phyloP scores from a whole-genome alignment of 2,797 vertebrate genomes.

The Pseudochromis fuscus region DNA sequence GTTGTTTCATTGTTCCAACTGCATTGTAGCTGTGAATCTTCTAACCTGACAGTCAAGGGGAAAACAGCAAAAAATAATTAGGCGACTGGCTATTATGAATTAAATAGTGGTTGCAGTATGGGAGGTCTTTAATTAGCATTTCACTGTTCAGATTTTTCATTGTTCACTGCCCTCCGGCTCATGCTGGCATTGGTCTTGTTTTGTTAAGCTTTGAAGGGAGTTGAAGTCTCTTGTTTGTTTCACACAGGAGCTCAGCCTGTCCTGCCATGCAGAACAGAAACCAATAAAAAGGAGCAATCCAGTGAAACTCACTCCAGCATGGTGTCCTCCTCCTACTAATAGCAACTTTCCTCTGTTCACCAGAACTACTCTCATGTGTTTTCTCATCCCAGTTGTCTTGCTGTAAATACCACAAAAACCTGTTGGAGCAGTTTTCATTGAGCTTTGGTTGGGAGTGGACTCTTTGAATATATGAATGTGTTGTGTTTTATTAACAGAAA shows the following conservation, averaged over 20 bases:
- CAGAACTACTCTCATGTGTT: background rate
- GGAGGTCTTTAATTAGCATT: constrained; percentile 25
- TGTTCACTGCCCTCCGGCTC: constrained; percentile 8
- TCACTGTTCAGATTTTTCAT: constrained; percentile 1
- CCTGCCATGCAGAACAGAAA: constrained; percentile 39
- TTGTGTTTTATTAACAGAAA: background rate
- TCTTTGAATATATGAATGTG: background rate
- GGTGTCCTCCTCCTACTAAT: constrained; percentile 23
- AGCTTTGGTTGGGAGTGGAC: background rate
- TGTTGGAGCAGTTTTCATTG: background rate
- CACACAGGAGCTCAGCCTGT: constrained; percentile 22
- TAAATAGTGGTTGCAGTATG: background rate
- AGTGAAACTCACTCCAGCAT: constrained; percentile 30
- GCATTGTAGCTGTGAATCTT: too few relatives aligned
- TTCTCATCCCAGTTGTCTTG: constrained; percentile 13
- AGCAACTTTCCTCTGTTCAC: constrained; percentile 12
- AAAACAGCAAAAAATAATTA: constrained; percentile 6
- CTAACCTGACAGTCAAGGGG: background rate
- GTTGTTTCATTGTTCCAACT: too few relatives aligned
- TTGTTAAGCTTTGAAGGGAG: constrained; percentile 30
- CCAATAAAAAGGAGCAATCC: constrained; percentile 55
- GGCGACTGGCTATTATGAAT: background rate
- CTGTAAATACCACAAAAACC: constrained; percentile 13
- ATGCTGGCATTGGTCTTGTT: constrained; percentile 1
- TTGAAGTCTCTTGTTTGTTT: constrained; percentile 45